Conservation (phyloP, 2,888 invertebrate species). For the Trilocha varians region DNA sequence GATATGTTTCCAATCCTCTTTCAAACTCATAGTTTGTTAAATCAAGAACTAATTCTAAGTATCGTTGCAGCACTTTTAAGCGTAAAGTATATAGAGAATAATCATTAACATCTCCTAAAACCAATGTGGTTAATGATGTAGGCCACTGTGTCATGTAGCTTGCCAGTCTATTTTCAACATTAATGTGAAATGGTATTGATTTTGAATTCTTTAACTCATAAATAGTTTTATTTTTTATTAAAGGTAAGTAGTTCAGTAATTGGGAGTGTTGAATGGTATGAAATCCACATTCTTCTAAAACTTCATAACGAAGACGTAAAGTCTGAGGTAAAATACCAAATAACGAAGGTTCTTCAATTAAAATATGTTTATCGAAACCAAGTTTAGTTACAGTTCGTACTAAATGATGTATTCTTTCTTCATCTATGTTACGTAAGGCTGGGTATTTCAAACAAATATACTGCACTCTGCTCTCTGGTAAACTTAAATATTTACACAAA, state of each 20-base stretch:
- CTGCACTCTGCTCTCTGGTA: constrained; percentile 40
- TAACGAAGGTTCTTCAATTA: constrained; percentile 42
- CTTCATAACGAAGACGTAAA: constrained; percentile 43
- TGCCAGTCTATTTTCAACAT: constrained; percentile 57
- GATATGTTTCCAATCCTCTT: constrained; percentile 52
- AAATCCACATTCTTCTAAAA: constrained; percentile 59
- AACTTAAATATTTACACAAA: constrained; percentile 39
- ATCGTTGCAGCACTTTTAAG: constrained; percentile 56
- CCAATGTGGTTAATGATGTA: constrained; percentile 54
- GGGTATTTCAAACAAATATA: constrained; percentile 48
- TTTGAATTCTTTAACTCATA: constrained; percentile 37
- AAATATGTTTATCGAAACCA: constrained; percentile 33
- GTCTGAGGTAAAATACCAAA: constrained; percentile 51
- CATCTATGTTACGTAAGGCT: constrained; percentile 36
- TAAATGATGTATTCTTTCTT: constrained; percentile 28
- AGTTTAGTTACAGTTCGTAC: constrained; percentile 36
- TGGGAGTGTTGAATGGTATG: constrained; percentile 26
- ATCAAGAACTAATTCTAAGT: constrained; percentile 55
- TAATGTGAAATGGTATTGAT: constrained; percentile 30
- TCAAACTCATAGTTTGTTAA: constrained; percentile 47
- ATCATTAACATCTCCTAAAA: constrained; percentile 42
- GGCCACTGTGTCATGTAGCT: constrained; percentile 63
- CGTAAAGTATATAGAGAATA: constrained; percentile 40
- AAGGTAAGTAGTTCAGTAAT: constrained; percentile 37
- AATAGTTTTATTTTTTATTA: constrained; percentile 46